Percentiles rank a stretch among this genome's conserved stretches.
These are phyloP conservation scores for Eubasilissa splendida DNA, from an alignment of 2,888 invertebrate species.

Conservation along the genomic window DNA sequence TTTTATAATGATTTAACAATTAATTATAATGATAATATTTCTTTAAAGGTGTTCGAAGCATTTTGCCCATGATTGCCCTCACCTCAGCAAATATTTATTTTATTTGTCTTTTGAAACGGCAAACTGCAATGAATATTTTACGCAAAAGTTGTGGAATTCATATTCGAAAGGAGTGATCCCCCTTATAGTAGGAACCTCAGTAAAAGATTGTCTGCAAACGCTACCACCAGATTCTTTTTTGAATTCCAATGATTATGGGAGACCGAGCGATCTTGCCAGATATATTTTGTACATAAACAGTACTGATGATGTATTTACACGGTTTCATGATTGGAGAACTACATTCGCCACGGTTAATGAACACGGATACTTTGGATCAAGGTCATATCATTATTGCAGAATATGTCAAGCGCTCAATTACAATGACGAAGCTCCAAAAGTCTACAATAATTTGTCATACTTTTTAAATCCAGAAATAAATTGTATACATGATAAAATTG, in stretches of 20 bases:
- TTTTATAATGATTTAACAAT: neutral
- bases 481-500: constrained; percentile 60
- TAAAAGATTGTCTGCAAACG: constrained; percentile 66
- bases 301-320: constrained; percentile 63
- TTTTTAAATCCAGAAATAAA: constrained; percentile 65
- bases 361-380: constrained; percentile 78
- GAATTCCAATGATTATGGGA: constrained; percentile 73
- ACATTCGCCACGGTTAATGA: constrained; percentile 75
- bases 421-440: constrained; percentile 64
- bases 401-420: constrained; percentile 74
- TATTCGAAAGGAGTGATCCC: constrained; percentile 77
- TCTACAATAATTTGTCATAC: constrained; percentile 64
- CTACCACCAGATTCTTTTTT: constrained; percentile 78
- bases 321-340: constrained; percentile 75
- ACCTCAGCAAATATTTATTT: constrained; percentile 75
- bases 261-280: constrained; percentile 69
- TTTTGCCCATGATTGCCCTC: constrained; percentile 73
- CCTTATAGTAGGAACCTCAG: constrained; percentile 76
- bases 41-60: constrained; percentile 77
- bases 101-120: constrained; percentile 82
- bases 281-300: constrained; percentile 70
- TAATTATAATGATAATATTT: constrained; percentile 32
- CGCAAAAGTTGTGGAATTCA: constrained; percentile 80
- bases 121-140: constrained; percentile 79
- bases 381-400: constrained; percentile 74